These are phyloP conservation scores for Epinotia brunnichana DNA, from an alignment of 2,888 invertebrate species.

Conservation along the genomic window DNA sequence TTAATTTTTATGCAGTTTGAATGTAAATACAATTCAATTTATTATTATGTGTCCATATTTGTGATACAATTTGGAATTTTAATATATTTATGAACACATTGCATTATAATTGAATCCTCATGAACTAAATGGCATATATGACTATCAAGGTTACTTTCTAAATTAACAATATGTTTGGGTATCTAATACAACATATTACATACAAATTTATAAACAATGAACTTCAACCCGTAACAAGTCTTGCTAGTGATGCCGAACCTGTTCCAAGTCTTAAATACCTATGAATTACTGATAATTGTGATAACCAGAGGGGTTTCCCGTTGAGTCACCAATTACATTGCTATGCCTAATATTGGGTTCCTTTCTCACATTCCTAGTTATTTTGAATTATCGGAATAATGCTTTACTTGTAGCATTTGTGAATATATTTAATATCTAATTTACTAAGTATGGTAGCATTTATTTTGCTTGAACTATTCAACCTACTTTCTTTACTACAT, in stretches of 20 bases:
- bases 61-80: neutral
- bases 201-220: neutral
- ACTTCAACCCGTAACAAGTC: neutral
- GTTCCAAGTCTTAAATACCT: neutral
- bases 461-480: neutral
- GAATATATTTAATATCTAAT: neutral
- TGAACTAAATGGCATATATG: neutral
- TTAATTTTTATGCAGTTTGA: no score
- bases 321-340: neutral
- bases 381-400: neutral
- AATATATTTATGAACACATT: neutral
- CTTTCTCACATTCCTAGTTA: neutral
- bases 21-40: neutral
- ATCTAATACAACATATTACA: neutral
- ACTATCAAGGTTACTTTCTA: constrained; percentile 22
- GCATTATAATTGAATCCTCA: neutral
- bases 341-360: neutral
- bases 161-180: constrained; percentile 18
- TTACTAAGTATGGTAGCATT: no score
- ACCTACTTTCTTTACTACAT: neutral
- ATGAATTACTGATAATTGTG: neutral
- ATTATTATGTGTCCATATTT: constrained; percentile 3
- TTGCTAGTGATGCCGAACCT: neutral
- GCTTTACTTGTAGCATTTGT: neutral
- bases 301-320: neutral